A percentile compares a stretch with the other conserved stretches of the same genome.
Conservation (phyloP, 2,797 vertebrate genomes). For the Apogon hyalosoma region DNA sequence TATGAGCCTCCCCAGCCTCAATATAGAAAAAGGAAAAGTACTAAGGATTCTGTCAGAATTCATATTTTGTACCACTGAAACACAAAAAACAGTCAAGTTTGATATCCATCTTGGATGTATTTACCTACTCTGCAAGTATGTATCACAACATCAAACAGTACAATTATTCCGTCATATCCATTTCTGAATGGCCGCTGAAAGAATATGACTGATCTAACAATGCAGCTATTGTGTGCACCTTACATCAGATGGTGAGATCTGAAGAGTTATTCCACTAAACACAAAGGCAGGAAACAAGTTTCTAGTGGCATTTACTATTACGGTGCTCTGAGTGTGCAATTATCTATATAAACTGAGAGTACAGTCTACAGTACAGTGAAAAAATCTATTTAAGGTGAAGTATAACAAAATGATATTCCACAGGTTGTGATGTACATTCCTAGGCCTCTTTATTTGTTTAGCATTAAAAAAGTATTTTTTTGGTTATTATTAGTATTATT, state of each 20-base stretch:
- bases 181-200: too few relatives aligned
- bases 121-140: conserved; percentile 34
- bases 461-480: too few relatives aligned
- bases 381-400: conserved; percentile 9
- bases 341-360: conserved; percentile 15
- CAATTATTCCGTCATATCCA: too few relatives aligned
- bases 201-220: too few relatives aligned
- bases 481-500: too few relatives aligned
- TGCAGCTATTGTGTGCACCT: conserved; percentile 2
- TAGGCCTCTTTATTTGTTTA: not conserved
- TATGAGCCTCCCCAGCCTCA: conserved; percentile 5
- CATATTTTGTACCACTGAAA: conserved; percentile 17
- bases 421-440: conserved; percentile 1
- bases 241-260: conserved; percentile 25
- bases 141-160: not conserved
- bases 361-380: conserved; percentile 6
- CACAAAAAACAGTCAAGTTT: conserved; percentile 21
- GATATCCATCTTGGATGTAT: conserved; percentile 20
- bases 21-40: not conserved
- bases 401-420: conserved; percentile 17
- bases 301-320: not conserved
- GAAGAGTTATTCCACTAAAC: conserved; percentile 19
- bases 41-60: conserved; percentile 3
- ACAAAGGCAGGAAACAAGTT: conserved; percentile 8
- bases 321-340: not conserved